Percentiles rank a stretch among this genome's conserved stretches.
Evolutionary conservation across 2,888 invertebrate species (phyloP).

Genomic region (Dicranocentrus wangi): DNA sequence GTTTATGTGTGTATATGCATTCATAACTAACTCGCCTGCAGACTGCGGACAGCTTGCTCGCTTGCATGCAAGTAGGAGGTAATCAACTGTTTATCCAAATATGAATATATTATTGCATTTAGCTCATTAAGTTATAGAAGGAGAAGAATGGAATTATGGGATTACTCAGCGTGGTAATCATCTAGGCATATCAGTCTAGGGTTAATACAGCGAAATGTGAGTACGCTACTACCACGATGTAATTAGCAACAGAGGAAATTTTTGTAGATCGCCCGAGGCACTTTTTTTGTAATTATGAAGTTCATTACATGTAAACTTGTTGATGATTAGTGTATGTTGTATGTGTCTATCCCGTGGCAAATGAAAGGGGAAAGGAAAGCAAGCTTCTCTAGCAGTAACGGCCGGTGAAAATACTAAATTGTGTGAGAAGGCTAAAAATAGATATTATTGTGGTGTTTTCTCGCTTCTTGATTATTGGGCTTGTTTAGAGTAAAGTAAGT

Average conservation of each 20-base stretch:
- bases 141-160: conserved; percentile 13
- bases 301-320: conserved; percentile 28
- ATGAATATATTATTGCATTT: conserved; percentile 37
- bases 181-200: too few relatives aligned
- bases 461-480: not conserved
- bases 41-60: not conserved
- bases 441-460: not conserved
- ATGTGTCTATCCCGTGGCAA: not conserved
- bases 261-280: conserved; percentile 28
- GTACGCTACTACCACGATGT: not conserved
- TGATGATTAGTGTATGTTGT: not conserved
- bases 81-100: conserved; percentile 46
- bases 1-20: not conserved
- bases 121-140: conserved; percentile 50
- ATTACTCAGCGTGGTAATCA: conserved; percentile 11
- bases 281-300: conserved; percentile 37
- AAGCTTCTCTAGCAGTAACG: not conserved
- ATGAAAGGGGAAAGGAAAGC: not conserved
- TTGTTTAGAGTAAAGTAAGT: not conserved
- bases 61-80: conserved; percentile 49
- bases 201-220: too few relatives aligned
- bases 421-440: not conserved
- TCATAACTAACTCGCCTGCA: not conserved
- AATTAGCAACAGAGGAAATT: conserved; percentile 49
- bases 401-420: not conserved